A percentile compares a stretch with the other conserved stretches of the same genome.
phyloP scores from a whole-genome alignment of 2,113 vertebrate species.

The Steatornis caripensis region DNA sequence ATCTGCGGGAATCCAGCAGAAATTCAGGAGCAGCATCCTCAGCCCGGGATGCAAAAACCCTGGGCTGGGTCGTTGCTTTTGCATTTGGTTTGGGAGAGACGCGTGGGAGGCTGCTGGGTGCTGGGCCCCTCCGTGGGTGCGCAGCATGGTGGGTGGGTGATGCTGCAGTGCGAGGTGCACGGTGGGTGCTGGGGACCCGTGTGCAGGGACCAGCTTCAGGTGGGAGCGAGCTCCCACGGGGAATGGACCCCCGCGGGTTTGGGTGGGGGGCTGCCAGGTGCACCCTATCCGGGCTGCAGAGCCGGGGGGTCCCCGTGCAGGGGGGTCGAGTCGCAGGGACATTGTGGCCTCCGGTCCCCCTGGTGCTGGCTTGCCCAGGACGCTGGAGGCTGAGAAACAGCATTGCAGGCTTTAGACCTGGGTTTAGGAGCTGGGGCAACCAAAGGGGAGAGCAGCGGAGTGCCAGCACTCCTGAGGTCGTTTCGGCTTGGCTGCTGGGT shows the following conservation, averaged over 20 bases:
- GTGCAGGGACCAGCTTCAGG: not conserved
- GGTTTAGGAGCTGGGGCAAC: not conserved
- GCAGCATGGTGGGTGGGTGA: not conserved
- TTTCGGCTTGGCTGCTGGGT: not conserved
- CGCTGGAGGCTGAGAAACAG: not conserved
- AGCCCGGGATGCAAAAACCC: rapidly evolving
- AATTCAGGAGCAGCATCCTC: not conserved
- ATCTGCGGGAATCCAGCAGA: not conserved
- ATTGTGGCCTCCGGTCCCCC: not conserved
- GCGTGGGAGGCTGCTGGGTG: not conserved
- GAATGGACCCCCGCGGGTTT: rapidly evolving
- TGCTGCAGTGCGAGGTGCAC: not conserved
- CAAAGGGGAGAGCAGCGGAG: not conserved
- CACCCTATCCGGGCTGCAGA: not conserved
- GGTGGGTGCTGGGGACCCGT: not conserved
- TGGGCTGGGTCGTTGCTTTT: not conserved
- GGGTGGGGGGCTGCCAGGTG: not conserved
- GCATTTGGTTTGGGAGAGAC: not conserved
- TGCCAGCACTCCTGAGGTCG: not conserved
- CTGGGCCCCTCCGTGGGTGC: rapidly evolving
- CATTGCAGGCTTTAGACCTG: not conserved
- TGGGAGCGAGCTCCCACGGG: not conserved
- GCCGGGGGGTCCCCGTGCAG: not conserved
- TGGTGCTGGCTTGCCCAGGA: rapidly evolving
- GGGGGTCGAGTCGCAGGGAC: not conserved